These are phyloP conservation scores for Siniperca scherzeri DNA, from an alignment of 2,797 vertebrate genomes.

Conservation along the genomic window DNA sequence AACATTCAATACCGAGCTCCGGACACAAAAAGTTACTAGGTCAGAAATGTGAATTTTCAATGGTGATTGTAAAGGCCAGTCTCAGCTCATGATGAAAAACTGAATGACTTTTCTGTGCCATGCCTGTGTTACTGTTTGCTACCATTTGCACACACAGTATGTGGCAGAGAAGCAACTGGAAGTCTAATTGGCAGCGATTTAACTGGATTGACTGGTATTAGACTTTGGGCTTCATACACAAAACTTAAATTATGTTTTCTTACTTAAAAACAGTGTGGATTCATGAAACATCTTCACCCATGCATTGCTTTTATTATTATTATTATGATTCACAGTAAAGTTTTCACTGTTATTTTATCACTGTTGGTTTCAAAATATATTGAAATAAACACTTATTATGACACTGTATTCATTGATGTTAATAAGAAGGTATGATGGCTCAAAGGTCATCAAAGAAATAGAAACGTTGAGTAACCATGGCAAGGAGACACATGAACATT, in stretches of 20 bases:
- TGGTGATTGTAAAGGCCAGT: not conserved
- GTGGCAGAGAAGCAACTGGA: not conserved
- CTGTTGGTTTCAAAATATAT: not conserved
- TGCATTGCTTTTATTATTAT: not conserved
- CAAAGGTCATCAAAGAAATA: not conserved
- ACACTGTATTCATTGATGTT: not conserved
- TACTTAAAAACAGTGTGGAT: not conserved
- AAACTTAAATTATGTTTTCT: not conserved
- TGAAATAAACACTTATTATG: constrained; percentile 3
- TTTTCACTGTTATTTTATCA: not conserved
- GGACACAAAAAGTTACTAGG: constrained; percentile 44
- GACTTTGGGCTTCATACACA: not conserved
- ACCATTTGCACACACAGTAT: not conserved
- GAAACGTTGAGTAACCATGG: not conserved
- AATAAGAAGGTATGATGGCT: not conserved
- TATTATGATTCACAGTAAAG: not conserved
- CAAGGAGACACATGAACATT: not conserved
- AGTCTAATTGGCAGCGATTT: not conserved
- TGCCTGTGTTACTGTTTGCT: not conserved
- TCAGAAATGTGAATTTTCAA: constrained; percentile 41
- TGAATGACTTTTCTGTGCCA: not conserved
- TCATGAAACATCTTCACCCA: not conserved
- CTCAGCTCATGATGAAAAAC: not conserved
- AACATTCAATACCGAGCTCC: constrained; percentile 57
- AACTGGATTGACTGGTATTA: not conserved